These are phyloP conservation scores for Entomobrya multifasciata DNA, from an alignment of 2,888 invertebrate genomes.

Conservation along the genomic window DNA sequence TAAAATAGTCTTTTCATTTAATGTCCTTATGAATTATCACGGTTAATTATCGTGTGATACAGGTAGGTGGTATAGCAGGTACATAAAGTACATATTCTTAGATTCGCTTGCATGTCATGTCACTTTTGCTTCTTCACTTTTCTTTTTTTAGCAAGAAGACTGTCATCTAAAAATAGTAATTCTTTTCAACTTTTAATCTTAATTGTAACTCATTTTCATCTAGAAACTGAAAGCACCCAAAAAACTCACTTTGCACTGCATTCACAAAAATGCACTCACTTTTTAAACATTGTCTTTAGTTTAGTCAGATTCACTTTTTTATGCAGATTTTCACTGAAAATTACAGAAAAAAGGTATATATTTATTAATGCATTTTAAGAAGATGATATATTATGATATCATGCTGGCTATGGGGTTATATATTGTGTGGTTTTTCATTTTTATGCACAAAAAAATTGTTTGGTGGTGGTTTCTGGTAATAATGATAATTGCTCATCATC, in stretches of 20 bases:
- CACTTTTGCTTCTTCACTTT: not conserved
- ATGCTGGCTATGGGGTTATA: too few species aligned
- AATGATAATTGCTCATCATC: constrained; percentile 16
- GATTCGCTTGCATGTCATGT: constrained; percentile 39
- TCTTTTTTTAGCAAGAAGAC: not conserved
- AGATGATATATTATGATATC: not conserved
- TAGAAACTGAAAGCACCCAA: too few species aligned
- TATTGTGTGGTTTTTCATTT: too few species aligned
- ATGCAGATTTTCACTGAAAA: constrained; percentile 1
- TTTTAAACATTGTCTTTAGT: not conserved
- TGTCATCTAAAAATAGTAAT: too few species aligned
- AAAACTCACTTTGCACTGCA: not conserved
- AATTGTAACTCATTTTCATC: too few species aligned
- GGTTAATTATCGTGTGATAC: not conserved
- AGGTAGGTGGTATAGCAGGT: too few species aligned
- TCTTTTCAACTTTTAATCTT: too few species aligned
- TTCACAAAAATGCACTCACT: not conserved
- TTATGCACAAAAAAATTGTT: too few species aligned
- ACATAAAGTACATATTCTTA: constrained; percentile 31
- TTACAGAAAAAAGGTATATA: not conserved
- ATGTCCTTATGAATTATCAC: not conserved
- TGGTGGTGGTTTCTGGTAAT: not conserved
- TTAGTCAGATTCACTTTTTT: not conserved
- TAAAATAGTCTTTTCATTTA: not conserved
- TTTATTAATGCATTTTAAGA: not conserved